Evolutionary conservation across 1,140 invertebrate genomes (phyloP).

Genomic region (Drosophila kepulauana): DNA sequence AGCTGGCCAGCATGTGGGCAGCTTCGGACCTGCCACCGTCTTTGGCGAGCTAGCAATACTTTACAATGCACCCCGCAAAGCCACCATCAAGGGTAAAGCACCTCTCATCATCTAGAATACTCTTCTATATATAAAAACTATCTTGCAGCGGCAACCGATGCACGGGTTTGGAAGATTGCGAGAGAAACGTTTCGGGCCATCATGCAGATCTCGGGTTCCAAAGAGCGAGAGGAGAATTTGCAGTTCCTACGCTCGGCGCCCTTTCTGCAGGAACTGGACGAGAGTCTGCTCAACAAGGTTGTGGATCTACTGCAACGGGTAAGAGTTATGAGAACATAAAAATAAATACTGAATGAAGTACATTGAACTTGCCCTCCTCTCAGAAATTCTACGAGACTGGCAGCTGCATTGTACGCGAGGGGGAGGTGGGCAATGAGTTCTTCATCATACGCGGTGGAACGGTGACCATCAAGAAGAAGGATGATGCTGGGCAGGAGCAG

Average conservation of each 20-base stretch:
- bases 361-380: neutral
- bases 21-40: slow-evolving; percentile 93
- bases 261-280: slow-evolving; percentile 92
- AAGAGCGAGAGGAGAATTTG: slow-evolving; percentile 92
- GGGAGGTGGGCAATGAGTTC: slow-evolving; percentile 97
- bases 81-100: slow-evolving; percentile 91
- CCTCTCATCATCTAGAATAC: no score
- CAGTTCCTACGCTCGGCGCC: slow-evolving; percentile 94
- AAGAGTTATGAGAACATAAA: slow-evolving; percentile 36
- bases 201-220: slow-evolving; percentile 92
- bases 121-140: no score
- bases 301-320: slow-evolving; percentile 95
- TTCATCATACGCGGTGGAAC: slow-evolving; percentile 97
- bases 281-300: slow-evolving; percentile 93
- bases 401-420: slow-evolving; percentile 95
- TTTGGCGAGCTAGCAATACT: slow-evolving; percentile 97
- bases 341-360: neutral
- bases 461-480: slow-evolving; percentile 91
- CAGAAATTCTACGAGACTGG: slow-evolving; percentile 90
- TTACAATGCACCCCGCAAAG: slow-evolving; percentile 96
- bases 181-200: slow-evolving; percentile 94
- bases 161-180: slow-evolving; percentile 95
- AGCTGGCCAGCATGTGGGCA: slow-evolving; percentile 90
- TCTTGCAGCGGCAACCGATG: slow-evolving; percentile 90
- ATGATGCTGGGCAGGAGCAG: slow-evolving; percentile 86